phyloP scores from a whole-genome alignment of 2,113 vertebrate genomes.

The Bubo bubo region DNA sequence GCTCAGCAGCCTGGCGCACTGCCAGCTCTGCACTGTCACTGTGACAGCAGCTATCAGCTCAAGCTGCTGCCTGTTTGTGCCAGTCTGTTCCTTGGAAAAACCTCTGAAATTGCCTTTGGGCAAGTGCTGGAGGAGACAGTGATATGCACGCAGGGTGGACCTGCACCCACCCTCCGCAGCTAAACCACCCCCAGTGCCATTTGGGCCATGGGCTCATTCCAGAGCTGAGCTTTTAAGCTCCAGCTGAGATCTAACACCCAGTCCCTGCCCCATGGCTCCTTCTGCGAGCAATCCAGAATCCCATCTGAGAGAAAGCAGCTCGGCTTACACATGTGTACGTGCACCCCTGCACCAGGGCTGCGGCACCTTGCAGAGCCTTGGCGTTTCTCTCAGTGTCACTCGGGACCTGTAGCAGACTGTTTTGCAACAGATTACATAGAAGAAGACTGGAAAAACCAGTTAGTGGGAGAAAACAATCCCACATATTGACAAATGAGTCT shows the following conservation, averaged over 20 bases:
- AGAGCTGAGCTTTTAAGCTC: neutral
- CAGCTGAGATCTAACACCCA: neutral
- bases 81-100: neutral
- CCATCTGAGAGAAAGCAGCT: neutral
- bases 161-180: neutral
- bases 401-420: neutral
- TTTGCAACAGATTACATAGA: neutral
- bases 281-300: fast-evolving
- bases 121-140: neutral
- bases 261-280: neutral
- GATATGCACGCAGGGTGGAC: fast-evolving
- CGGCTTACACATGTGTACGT: fast-evolving
- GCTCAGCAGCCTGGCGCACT: neutral
- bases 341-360: fast-evolving
- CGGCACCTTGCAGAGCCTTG: fast-evolving
- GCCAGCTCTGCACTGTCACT: neutral
- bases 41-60: constrained; percentile 5
- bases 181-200: fast-evolving
- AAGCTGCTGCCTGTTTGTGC: neutral
- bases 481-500: neutral
- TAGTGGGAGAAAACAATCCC: neutral
- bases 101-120: neutral
- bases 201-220: fast-evolving
- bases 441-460: constrained; percentile 60
- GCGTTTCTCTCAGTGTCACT: neutral